A percentile compares a stretch with the other conserved stretches of the same genome.
These are phyloP conservation scores for Mechanitis mazaeus DNA, from an alignment of 2,888 invertebrate species.

Conservation along the genomic window DNA sequence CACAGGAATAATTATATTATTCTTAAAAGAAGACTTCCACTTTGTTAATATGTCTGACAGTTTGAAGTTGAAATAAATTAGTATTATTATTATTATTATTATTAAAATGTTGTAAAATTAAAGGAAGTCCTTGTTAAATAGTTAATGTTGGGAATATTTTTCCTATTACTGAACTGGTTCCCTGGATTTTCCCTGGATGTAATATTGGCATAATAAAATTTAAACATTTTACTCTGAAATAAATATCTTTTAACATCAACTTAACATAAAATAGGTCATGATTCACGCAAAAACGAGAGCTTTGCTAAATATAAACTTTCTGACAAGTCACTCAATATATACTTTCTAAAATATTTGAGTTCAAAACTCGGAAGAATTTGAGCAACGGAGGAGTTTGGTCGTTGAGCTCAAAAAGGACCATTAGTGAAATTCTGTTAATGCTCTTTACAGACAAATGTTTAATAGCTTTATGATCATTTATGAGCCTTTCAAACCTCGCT, in stretches of 20 bases:
- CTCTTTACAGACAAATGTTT: constrained; percentile 32
- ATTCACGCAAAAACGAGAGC: background rate
- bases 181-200: no score
- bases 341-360: constrained; percentile 13
- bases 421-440: constrained; percentile 35
- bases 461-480: constrained; percentile 32
- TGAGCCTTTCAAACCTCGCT: constrained; percentile 8
- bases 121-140: no score
- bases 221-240: background rate
- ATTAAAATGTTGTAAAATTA: no score
- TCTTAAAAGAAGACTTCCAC: no score
- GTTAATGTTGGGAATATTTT: no score
- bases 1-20: no score
- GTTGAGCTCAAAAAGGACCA: constrained; percentile 30
- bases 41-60: no score
- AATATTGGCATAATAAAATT: background rate
- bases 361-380: constrained; percentile 23
- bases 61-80: no score
- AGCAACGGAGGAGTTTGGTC: constrained; percentile 26
- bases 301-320: constrained; percentile 3
- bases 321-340: constrained; percentile 7
- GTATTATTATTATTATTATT: no score
- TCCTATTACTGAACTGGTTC: no score
- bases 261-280: background rate
- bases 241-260: background rate